Evolutionary conservation across 2,888 invertebrate species (phyloP).

Genomic region (Nomada flava): DNA sequence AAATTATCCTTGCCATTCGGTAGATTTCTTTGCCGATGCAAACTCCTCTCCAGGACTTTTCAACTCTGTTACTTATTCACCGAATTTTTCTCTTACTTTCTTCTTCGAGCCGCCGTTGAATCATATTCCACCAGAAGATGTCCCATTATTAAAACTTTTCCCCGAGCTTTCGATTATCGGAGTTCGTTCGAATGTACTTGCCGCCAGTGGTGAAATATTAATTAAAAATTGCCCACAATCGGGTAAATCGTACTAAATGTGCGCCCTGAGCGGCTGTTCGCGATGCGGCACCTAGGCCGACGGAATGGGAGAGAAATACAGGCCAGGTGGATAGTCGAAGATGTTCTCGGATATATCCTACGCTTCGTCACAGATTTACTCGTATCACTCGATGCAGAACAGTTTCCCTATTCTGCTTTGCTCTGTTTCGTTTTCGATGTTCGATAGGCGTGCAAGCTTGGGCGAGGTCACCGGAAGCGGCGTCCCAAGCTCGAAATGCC

Average conservation of each 20-base stretch:
- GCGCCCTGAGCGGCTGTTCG: no score
- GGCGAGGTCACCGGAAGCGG: not conserved
- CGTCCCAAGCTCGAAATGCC: slow-evolving; percentile 26
- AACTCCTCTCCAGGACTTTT: slow-evolving; percentile 33
- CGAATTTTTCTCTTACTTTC: slow-evolving; percentile 43
- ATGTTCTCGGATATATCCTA: not conserved
- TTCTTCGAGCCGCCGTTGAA: slow-evolving; percentile 23
- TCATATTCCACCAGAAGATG: slow-evolving; percentile 32
- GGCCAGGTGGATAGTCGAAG: not conserved
- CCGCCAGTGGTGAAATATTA: slow-evolving; percentile 31
- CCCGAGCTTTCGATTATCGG: slow-evolving; percentile 50
- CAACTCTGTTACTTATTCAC: slow-evolving; percentile 50
- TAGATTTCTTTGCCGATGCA: slow-evolving; percentile 5
- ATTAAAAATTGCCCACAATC: slow-evolving; percentile 26
- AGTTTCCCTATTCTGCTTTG: slow-evolving; percentile 23
- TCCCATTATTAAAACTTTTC: slow-evolving; percentile 54
- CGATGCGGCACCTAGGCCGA: not conserved
- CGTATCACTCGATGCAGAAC: slow-evolving; percentile 11
- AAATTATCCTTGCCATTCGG: slow-evolving; percentile 48
- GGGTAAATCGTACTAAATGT: not conserved
- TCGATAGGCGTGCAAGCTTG: not conserved
- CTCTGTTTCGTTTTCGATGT: not conserved
- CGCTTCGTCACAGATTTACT: slow-evolving; percentile 20
- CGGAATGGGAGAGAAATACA: not conserved
- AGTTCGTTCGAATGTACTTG: slow-evolving; percentile 39